phyloP scores from a whole-genome alignment of 2,113 vertebrate species.

The Lipotes vexillifer region DNA sequence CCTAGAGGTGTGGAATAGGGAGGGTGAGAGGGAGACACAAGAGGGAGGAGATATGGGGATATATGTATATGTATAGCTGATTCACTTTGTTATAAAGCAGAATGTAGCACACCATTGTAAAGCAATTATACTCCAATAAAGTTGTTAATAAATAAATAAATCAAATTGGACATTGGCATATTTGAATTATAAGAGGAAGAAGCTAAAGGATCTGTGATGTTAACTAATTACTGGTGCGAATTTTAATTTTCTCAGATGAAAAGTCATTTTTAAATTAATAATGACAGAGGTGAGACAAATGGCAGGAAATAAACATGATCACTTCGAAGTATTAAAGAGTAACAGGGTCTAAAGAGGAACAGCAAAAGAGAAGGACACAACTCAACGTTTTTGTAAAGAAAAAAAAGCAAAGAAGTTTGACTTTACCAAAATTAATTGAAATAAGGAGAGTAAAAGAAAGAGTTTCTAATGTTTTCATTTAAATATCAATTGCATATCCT shows the following conservation, averaged over 20 bases:
- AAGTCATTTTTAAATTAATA: conserved; percentile 5
- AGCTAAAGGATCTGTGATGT: neutral
- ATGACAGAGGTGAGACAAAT: neutral
- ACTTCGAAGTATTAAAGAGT: neutral
- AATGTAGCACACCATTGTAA: too few species aligned
- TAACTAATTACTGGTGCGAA: neutral
- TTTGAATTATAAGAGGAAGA: neutral
- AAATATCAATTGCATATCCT: neutral
- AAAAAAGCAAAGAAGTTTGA: neutral
- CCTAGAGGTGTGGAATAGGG: too few species aligned
- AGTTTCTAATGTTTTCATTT: neutral
- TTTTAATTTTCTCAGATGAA: conserved; percentile 12
- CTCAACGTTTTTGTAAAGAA: neutral
- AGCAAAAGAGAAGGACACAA: neutral
- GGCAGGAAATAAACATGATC: neutral
- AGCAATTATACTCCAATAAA: too few species aligned
- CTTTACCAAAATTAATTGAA: neutral
- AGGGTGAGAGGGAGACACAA: too few species aligned
- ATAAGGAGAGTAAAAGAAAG: neutral
- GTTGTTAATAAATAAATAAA: too few species aligned
- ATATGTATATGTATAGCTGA: too few species aligned
- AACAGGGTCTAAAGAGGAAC: neutral
- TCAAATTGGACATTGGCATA: neutral
- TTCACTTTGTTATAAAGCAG: too few species aligned
- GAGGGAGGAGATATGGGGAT: too few species aligned